Percentiles rank a stretch among this genome's conserved stretches.
phyloP scores from a whole-genome alignment of 2,113 vertebrate genomes.

The Urocitellus parryii region DNA sequence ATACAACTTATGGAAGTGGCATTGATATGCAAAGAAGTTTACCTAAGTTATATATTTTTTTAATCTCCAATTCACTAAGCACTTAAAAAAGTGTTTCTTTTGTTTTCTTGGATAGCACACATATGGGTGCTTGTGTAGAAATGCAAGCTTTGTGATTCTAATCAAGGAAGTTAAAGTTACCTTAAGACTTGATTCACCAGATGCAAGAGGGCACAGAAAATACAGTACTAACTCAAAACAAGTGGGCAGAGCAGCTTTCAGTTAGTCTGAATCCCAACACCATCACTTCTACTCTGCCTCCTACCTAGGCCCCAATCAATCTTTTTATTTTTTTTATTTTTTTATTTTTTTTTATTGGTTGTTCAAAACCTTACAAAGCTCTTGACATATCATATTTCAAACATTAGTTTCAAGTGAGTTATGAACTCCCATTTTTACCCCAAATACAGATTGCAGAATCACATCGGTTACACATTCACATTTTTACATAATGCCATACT shows the following conservation, averaged over 20 bases:
- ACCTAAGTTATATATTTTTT: not conserved
- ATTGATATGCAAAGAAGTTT: slow-evolving; percentile 36
- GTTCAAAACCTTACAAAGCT: too few relatives aligned
- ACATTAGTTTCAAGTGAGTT: too few relatives aligned
- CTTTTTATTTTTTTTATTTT: slow-evolving; percentile 51
- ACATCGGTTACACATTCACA: too few relatives aligned
- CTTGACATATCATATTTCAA: too few relatives aligned
- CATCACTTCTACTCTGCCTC: slow-evolving; percentile 60
- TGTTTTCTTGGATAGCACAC: not conserved
- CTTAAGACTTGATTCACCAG: slow-evolving; percentile 8
- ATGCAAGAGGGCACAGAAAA: slow-evolving; percentile 76
- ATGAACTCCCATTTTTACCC: too few relatives aligned
- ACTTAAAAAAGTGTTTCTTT: not conserved
- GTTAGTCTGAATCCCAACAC: slow-evolving; percentile 39
- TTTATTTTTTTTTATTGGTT: too few relatives aligned
- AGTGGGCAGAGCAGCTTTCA: slow-evolving; percentile 53
- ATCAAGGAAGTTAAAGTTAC: slow-evolving; percentile 23
- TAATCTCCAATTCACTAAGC: not conserved
- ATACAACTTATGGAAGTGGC: not conserved
- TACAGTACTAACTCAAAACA: slow-evolving; percentile 71
- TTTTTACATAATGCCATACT: too few relatives aligned
- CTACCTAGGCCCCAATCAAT: slow-evolving; percentile 75
- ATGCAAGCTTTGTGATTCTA: not conserved
- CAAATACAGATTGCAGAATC: too few relatives aligned
- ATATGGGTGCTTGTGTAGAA: not conserved